Percentiles rank a stretch among this genome's conserved stretches.
phyloP scores from a whole-genome alignment of 2,888 invertebrate species.

The Atrina japonica region DNA sequence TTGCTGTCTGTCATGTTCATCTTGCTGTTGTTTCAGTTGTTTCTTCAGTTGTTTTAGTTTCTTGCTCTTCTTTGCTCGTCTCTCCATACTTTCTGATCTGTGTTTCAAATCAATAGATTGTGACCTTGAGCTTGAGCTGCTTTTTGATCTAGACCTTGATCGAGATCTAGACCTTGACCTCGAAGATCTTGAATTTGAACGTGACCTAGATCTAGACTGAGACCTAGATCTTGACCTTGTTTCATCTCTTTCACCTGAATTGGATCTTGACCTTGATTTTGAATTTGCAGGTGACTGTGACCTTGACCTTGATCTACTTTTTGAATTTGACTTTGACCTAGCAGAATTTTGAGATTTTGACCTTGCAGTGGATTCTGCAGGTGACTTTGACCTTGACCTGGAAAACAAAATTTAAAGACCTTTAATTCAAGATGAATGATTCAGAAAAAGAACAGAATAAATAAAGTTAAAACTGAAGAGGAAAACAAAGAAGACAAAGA shows the following conservation, averaged over 20 bases:
- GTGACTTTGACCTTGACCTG: slow-evolving; percentile 37
- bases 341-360: slow-evolving; percentile 43
- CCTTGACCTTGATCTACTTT: slow-evolving; percentile 42
- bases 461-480: too few relatives aligned
- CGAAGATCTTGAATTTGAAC: slow-evolving; percentile 35
- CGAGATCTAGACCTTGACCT: slow-evolving; percentile 47
- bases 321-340: slow-evolving; percentile 35
- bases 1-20: slow-evolving; percentile 52
- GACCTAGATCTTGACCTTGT: slow-evolving; percentile 49
- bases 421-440: too few relatives aligned
- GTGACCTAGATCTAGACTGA: slow-evolving; percentile 49
- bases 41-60: slow-evolving; percentile 41
- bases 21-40: slow-evolving; percentile 48
- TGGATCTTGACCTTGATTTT: slow-evolving; percentile 48
- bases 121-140: slow-evolving; percentile 32
- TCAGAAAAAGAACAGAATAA: too few relatives aligned
- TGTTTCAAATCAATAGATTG: slow-evolving; percentile 17
- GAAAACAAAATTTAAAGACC: slow-evolving; percentile 14
- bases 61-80: slow-evolving; percentile 29
- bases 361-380: slow-evolving; percentile 35
- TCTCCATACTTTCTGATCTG: slow-evolving; percentile 29
- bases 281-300: slow-evolving; percentile 32
- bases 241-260: slow-evolving; percentile 19
- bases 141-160: slow-evolving; percentile 16
- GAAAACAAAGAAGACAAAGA: too few relatives aligned